Conservation (phyloP, 2,113 vertebrate species). For the Sterna hirundo region DNA sequence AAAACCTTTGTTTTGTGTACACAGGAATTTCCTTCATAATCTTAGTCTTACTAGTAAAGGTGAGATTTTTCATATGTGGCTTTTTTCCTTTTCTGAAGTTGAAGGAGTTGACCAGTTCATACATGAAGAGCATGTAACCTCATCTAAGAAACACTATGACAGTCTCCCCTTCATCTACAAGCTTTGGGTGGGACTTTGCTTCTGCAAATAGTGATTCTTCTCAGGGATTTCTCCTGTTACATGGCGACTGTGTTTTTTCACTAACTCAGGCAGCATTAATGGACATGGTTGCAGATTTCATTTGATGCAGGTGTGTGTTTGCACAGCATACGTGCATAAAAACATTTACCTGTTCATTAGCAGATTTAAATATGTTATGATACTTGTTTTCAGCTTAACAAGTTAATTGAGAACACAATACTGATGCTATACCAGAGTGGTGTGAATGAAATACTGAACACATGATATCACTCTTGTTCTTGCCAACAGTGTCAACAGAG, state of each 20-base stretch:
- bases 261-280: not conserved
- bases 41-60: not conserved
- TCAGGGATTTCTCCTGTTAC: not conserved
- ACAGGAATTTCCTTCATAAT: not conserved
- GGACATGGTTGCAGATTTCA: not conserved
- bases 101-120: not conserved
- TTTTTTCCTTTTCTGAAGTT: not conserved
- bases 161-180: not conserved
- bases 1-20: fast-evolving
- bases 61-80: fast-evolving
- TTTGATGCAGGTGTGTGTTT: not conserved
- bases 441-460: not conserved
- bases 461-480: not conserved
- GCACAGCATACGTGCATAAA: not conserved
- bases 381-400: not conserved
- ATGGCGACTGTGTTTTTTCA: fast-evolving
- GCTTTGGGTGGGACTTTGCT: not conserved
- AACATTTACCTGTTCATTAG: not conserved
- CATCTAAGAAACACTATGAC: not conserved
- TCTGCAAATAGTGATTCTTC: not conserved
- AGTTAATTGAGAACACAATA: not conserved
- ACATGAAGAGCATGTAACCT: not conserved
- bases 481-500: not conserved
- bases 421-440: not conserved
- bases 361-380: not conserved